Conservation (phyloP, 1,140 invertebrate species). For the Atta colombica region DNA sequence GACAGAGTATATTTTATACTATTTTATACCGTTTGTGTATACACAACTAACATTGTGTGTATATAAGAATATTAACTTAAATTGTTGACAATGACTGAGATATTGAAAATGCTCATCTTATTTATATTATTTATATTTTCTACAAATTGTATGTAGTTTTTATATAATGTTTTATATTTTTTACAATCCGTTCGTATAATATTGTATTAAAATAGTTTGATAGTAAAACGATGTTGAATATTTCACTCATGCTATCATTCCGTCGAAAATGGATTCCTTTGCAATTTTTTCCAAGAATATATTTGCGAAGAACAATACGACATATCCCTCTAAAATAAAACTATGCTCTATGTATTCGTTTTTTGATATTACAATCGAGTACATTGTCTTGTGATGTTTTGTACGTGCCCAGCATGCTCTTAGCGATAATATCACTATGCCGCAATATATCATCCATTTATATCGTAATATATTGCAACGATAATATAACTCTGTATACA, state of each 20-base stretch:
- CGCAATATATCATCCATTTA: neutral
- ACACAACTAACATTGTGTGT: no score
- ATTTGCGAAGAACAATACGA: neutral
- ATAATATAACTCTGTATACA: neutral
- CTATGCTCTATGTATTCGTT: neutral
- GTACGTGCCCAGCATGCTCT: neutral
- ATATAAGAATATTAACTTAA: neutral
- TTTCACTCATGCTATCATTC: neutral
- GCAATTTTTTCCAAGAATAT: neutral
- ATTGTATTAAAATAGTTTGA: slow-evolving; percentile 20
- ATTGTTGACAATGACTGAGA: slow-evolving; percentile 5
- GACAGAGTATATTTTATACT: neutral
- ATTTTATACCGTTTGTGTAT: neutral
- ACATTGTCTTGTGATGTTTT: neutral
- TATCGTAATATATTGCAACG: neutral
- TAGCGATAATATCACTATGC: neutral
- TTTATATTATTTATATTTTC: slow-evolving; percentile 30
- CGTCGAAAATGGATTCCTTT: neutral
- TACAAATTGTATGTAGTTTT: slow-evolving; percentile 3
- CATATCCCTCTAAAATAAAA: neutral
- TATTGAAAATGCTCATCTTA: slow-evolving; percentile 31
- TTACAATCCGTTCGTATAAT: slow-evolving; percentile 7
- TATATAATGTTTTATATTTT: slow-evolving; percentile 21
- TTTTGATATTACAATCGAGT: neutral
- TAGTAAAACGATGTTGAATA: neutral